Evolutionary conservation across 2,888 invertebrate species (phyloP), one percentile per base, ranked within the genome.

Genomic region (Therioaphis trifolii): DNA sequence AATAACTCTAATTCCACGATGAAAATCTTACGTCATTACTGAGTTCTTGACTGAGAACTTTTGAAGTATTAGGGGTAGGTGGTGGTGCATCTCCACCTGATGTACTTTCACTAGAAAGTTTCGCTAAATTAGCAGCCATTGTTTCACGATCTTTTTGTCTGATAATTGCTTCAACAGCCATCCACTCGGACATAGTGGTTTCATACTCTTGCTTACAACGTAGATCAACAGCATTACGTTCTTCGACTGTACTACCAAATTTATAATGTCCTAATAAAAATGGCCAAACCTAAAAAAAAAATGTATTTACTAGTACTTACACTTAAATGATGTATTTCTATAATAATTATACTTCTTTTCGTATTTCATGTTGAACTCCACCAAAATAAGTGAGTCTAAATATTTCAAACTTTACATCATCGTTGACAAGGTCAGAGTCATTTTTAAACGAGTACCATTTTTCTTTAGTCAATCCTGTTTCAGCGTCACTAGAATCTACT

Each of bases 141-240:
- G 93, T 93, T 88, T 95, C 95, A 85, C 93, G 93, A 87, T 96
- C 96, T 11, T 93, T 89, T 88, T 95, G 95, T 74, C 93, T 89
- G 0, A 97, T 96, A 85, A 97, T 96, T 0, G 96, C 96, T 88
- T 98, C 98, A 0, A 97, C 96, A 0, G 96, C 96, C 85, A 96
- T 89, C 98, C 98, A 98, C 88, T 97, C 97, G 0, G 96, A 96
- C 95, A 97, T 96, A 0, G 94, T 95, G 9, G 94, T 94, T 89
- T 97, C 96, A 87, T 96, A 97, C 85, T 93, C 92, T 66, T 94
- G 93, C 85, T 93, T 92, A 63, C 93, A 93, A 63, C 91, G 90
- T 85, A 90, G 90, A 86, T 94, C 93, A 85, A 93, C 91, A 86
- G 92, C 92, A 9, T 88, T 88, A 15, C 94, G 90, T 86, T 94